A percentile compares a stretch with the other conserved stretches of the same genome.
These are phyloP conservation scores for Ypsolopha sequella DNA, from an alignment of 2,888 invertebrate species.

Conservation along the genomic window DNA sequence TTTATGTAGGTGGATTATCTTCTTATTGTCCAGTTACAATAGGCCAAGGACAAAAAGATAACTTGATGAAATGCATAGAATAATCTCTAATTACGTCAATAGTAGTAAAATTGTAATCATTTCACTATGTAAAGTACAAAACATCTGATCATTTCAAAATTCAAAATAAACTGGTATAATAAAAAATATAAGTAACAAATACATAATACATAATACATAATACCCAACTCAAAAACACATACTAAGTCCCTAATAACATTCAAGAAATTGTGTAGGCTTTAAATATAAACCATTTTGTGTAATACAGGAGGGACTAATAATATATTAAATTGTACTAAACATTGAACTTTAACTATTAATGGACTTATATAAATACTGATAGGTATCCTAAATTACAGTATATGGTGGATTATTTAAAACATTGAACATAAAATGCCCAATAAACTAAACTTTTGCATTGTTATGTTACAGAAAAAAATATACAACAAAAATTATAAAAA, in stretches of 20 bases:
- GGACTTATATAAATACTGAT: slow-evolving; percentile 1
- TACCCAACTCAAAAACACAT: too few species aligned
- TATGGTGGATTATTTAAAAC: not conserved
- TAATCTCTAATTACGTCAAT: not conserved
- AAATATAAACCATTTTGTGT: slow-evolving; percentile 1
- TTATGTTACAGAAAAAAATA: too few species aligned
- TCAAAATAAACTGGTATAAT: not conserved
- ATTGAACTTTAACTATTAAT: slow-evolving; percentile 23
- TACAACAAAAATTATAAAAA: too few species aligned
- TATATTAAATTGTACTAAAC: slow-evolving; percentile 27
- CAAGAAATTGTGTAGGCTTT: not conserved
- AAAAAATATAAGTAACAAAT: too few species aligned
- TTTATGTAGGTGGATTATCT: too few species aligned
- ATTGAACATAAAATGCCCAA: too few species aligned
- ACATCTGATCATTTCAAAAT: not conserved
- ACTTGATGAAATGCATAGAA: not conserved
- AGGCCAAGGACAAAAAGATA: too few species aligned
- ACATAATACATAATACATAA: too few species aligned
- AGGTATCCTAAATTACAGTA: not conserved
- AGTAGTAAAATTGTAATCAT: not conserved
- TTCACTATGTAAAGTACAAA: not conserved
- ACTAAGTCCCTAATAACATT: too few species aligned
- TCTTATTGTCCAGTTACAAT: too few species aligned
- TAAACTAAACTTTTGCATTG: too few species aligned
- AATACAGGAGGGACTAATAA: slow-evolving; percentile 5